Percentiles rank a stretch among this genome's conserved stretches.
phyloP scores from a whole-genome alignment of 2,888 invertebrate species.

The Dyspetes luteomarginatus region DNA sequence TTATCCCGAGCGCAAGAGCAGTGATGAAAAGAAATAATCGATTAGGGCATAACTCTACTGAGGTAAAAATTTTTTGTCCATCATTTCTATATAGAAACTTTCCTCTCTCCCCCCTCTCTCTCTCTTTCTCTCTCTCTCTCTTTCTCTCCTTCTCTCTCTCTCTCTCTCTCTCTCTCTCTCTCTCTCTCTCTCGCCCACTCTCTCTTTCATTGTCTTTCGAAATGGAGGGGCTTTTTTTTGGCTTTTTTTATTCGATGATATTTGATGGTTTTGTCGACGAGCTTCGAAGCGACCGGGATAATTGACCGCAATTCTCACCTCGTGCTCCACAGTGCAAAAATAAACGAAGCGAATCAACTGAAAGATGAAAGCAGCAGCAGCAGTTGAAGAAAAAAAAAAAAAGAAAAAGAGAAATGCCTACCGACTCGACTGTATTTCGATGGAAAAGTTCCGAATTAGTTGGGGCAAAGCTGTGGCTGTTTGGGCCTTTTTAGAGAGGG shows the following conservation, averaged over 20 bases:
- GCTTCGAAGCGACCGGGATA: too few relatives aligned
- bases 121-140: neutral
- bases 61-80: neutral
- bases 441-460: neutral
- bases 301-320: neutral
- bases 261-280: neutral
- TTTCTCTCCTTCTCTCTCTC: neutral
- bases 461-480: too few relatives aligned
- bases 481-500: too few relatives aligned
- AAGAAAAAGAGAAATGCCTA: neutral
- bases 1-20: neutral
- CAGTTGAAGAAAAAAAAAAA: neutral
- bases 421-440: neutral
- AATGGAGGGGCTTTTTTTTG: neutral
- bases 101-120: neutral
- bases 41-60: neutral
- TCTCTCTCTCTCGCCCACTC: neutral
- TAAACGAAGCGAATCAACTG: neutral
- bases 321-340: neutral
- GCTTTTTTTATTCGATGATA: neutral
- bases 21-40: neutral
- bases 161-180: neutral
- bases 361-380: neutral
- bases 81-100: too few relatives aligned
- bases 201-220: neutral